phyloP scores from a whole-genome alignment of 1,140 invertebrate species.

The Pseudachorutes palmiensis region DNA sequence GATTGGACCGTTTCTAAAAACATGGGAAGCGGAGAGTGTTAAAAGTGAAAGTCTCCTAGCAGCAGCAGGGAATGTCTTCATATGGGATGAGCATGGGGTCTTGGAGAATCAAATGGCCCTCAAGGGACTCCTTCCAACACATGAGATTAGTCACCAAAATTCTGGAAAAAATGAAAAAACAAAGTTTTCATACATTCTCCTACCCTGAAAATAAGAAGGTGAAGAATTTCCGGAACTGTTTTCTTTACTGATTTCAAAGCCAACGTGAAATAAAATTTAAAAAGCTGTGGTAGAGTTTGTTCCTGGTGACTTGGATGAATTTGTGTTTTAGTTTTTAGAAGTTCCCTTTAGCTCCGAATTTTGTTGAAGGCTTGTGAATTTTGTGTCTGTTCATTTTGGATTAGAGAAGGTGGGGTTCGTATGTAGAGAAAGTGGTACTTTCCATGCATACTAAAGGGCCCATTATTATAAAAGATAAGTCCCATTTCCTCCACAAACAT shows the following conservation, averaged over 20 bases:
- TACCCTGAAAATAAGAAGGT: too few species aligned
- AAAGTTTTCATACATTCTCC: constrained; percentile 13
- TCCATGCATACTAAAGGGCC: constrained; percentile 3
- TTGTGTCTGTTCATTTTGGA: too few species aligned
- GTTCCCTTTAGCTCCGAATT: too few species aligned
- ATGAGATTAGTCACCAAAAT: constrained; percentile 38
- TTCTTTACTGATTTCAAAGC: too few species aligned
- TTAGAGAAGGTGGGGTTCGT: neutral
- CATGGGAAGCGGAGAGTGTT: too few species aligned
- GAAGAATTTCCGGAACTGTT: neutral
- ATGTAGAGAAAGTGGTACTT: neutral
- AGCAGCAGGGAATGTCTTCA: constrained; percentile 27
- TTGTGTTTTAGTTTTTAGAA: too few species aligned
- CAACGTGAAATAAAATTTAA: too few species aligned
- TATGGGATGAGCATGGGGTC: constrained; percentile 35
- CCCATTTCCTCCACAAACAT: constrained; percentile 11
- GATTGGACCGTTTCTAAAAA: too few species aligned
- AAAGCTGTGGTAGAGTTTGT: too few species aligned
- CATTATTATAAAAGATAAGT: constrained; percentile 14
- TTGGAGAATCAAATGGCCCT: constrained; percentile 35
- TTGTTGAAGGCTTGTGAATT: too few species aligned
- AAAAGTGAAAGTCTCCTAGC: too few species aligned
- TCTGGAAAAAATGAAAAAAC: constrained; percentile 17
- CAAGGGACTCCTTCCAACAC: constrained; percentile 35
- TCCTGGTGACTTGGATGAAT: too few species aligned